Evolutionary conservation across 2,113 vertebrate species (phyloP), one percentile per base, ranked within the genome.

Genomic region (Tyto alba): DNA sequence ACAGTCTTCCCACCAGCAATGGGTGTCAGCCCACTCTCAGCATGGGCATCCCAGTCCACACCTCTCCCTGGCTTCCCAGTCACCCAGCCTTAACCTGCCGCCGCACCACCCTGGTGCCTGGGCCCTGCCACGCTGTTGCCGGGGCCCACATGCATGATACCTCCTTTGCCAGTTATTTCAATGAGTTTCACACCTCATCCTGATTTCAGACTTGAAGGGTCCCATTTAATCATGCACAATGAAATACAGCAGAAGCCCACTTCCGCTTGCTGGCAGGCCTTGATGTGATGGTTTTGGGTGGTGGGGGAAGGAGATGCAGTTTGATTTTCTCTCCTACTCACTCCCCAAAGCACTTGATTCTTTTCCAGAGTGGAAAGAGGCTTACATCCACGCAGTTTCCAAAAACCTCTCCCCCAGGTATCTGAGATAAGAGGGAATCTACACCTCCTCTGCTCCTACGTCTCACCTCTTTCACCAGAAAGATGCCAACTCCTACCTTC

Each of bases 1-100:
- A 32, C 0, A 0, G 13, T 52, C 36, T 85, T 67, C 53, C 25
- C 64, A 29, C 13, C 0, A 0, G 25, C 10, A 62, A 41, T 16
- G 56, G 52, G 30, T 47, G 41, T 18, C 52, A 87, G 69, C 14
- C 0, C 2, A 71, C 25, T 2, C 66, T 72, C 62, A 17, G 38
- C 2, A 21, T 27, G 11, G 30, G 12, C 81, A 72, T 6, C 36
- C 11, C 69, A 72, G 43, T 38, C 41, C 69, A 32, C 20, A 4
- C 10, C 43, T 59, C 34, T 50, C n/a, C 86, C 73, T 66, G 29
- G 17, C 30, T 75, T 47, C 38, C 41, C 60, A n/a, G 53, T 22
- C 52, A 50, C n/a, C 25, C 63, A 82, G 72, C 36, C 59, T 40
- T 15, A 57, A 9, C 22, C 57, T 48, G 36, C 50, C 5, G 0